Base-by-base conservation (phyloP, 2,888 invertebrate genomes). In the Pristionchus entomophagus region DNA sequence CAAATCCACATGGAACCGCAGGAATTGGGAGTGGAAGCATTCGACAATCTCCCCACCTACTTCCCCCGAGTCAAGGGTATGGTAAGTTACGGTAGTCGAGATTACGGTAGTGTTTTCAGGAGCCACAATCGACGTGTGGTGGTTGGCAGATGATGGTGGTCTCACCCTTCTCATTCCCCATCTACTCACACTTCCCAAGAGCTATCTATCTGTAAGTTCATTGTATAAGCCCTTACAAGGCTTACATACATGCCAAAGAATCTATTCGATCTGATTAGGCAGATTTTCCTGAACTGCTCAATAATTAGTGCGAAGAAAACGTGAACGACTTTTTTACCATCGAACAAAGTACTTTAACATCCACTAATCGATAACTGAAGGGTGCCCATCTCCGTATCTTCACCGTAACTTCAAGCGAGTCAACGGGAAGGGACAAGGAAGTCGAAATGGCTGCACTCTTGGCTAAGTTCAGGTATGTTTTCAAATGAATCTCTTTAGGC, bases 141-240 rank as follows among this genome's bases (percentile, higher is more conserved):
- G 98, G 97, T 95, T 98, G 0, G 97, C 97, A 93, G 98, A 98
- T 93, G 97, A 98, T 93, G 98, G 89, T 14, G 89, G 88, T 81
- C 56, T 88, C 49, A 85, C 88, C 0, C 78, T 88, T 22, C 84
- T 88, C 56, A 35, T 88, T 62, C 86, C 88, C 2, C 88, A 88
- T 51, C 49, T 88, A 41, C 84, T 88, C 73, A 87, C 88, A 17
- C 56, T 84, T 17, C 53, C 51, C 8, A 77, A 82, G 51, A 84
- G 84, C 29, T 88, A 87, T 69, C 78, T 88, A 29, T 82, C 85
- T n/a, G 87, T 86, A 35, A 22, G 65, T 41, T 6, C 14, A 49
- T 6, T 51, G 49, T 8, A n/a, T n/a, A n/a, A n/a, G n/a, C n/a
- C n/a, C n/a, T n/a, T n/a, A n/a, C n/a, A n/a, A n/a, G n/a, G n/a